phyloP scores from a whole-genome alignment of 2,113 vertebrate genomes.

The Alosa alosa region DNA sequence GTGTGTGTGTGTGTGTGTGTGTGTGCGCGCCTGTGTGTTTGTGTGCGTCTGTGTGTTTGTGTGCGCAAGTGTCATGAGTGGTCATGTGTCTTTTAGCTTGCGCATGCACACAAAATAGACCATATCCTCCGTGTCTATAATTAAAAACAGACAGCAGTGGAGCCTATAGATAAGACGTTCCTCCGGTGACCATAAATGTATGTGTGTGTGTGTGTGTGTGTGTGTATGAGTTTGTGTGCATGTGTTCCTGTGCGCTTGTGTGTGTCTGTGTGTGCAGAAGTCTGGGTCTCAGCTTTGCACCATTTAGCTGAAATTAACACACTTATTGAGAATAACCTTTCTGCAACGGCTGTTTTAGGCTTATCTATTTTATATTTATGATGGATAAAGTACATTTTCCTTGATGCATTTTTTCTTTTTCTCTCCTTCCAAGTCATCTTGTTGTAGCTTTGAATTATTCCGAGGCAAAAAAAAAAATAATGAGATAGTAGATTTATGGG shows the following conservation, averaged over 20 bases:
- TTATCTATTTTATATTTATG: constrained; percentile 98
- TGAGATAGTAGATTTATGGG: constrained; percentile 99
- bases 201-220: neutral
- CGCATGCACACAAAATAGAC: neutral
- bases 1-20: constrained; percentile 27
- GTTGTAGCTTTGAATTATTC: constrained; percentile 98
- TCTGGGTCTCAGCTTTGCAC: no score
- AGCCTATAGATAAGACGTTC: constrained; percentile 4
- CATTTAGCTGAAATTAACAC: neutral
- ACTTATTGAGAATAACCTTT: constrained; percentile 33
- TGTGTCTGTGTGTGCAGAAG: neutral
- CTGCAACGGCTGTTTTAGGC: constrained; percentile 81
- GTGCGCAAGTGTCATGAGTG: constrained; percentile 21
- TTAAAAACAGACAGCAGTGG: constrained; percentile 1
- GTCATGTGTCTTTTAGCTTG: neutral
- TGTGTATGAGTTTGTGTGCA: neutral
- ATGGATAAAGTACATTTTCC: constrained; percentile 90
- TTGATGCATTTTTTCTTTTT: constrained; percentile 61
- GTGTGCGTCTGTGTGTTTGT: constrained; percentile 33
- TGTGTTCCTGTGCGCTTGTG: neutral
- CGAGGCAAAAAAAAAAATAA: constrained; percentile 84
- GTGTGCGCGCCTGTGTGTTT: constrained; percentile 23
- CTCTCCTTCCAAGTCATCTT: constrained; percentile 76
- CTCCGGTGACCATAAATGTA: neutral
- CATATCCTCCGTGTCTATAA: neutral